Percentiles rank a stretch among this genome's conserved stretches.
phyloP scores from a whole-genome alignment of 2,888 invertebrate genomes.

The Rhaphigaster nebulosa region DNA sequence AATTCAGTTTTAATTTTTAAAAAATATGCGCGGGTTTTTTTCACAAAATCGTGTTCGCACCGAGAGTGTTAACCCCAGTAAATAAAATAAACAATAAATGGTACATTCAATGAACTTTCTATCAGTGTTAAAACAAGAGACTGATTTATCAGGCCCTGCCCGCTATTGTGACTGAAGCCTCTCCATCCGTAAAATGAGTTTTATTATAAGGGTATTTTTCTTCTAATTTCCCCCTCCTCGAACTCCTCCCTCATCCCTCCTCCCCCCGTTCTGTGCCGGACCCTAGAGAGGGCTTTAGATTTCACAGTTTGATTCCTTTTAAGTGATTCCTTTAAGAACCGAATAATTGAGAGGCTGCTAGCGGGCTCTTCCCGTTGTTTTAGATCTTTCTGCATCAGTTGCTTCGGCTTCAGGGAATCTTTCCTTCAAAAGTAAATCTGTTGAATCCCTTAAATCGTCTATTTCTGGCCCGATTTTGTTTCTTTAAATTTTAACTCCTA shows the following conservation, averaged over 20 bases:
- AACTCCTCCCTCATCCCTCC: neutral
- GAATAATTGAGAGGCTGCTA: neutral
- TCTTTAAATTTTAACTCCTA: neutral
- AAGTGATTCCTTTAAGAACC: constrained; percentile 23
- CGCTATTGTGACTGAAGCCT: neutral
- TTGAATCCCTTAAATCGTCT: neutral
- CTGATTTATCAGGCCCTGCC: neutral
- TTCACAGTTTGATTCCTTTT: constrained; percentile 28
- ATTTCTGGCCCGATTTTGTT: neutral
- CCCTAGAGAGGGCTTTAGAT: constrained; percentile 21
- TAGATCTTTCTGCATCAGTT: constrained; percentile 8
- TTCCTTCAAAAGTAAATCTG: neutral
- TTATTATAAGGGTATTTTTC: neutral
- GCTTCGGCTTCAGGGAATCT: neutral
- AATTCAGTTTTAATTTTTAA: too few species aligned
- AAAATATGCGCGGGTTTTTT: too few species aligned
- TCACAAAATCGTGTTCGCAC: too few species aligned
- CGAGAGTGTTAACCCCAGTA: too few species aligned
- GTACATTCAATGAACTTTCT: too few species aligned
- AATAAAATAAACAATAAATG: too few species aligned
- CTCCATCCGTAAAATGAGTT: neutral
- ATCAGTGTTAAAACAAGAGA: neutral
- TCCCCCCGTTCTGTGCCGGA: neutral
- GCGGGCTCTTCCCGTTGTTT: neutral
- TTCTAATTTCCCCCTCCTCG: neutral